A percentile compares a stretch with the other conserved stretches of the same genome.
Evolutionary conservation across 2,797 vertebrate genomes (phyloP).

Genomic region (Ctenosaura bakeri): DNA sequence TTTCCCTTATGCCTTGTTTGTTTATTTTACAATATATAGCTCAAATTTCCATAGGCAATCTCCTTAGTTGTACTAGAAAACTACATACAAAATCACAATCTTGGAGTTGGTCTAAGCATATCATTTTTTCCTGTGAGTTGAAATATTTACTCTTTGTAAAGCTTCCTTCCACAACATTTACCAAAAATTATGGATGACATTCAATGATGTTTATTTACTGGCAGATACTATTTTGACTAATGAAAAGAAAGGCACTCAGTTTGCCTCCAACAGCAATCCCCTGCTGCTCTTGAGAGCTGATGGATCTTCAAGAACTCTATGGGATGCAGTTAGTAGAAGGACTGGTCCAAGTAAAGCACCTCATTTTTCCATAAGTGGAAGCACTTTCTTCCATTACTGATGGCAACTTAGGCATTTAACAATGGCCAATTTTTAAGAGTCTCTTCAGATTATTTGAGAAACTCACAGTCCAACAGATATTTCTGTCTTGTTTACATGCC

Average conservation of each 20-base stretch:
- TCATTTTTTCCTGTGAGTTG: slow-evolving; percentile 32
- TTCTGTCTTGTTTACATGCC: slow-evolving; percentile 54
- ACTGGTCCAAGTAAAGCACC: too few relatives aligned
- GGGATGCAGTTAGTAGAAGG: not conserved
- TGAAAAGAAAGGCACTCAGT: not conserved
- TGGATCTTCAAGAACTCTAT: not conserved
- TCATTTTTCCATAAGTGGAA: too few relatives aligned
- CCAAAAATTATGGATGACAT: slow-evolving; percentile 21
- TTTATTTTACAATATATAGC: slow-evolving; percentile 18
- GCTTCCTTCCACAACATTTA: slow-evolving; percentile 40
- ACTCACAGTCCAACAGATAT: slow-evolving; percentile 37
- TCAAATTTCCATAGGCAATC: not conserved
- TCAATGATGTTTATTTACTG: not conserved
- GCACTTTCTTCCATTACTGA: too few relatives aligned
- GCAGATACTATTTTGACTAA: not conserved
- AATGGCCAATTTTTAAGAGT: too few relatives aligned
- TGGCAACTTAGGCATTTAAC: too few relatives aligned
- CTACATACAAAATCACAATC: too few relatives aligned
- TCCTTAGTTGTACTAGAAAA: too few relatives aligned
- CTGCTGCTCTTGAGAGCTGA: not conserved
- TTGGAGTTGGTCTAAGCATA: too few relatives aligned
- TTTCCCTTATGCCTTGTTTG: not conserved
- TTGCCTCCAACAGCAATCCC: not conserved
- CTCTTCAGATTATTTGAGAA: too few relatives aligned
- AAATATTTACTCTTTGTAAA: slow-evolving; percentile 51